These are phyloP conservation scores for Otus sunia DNA, from an alignment of 2,113 vertebrate genomes.

Conservation along the genomic window DNA sequence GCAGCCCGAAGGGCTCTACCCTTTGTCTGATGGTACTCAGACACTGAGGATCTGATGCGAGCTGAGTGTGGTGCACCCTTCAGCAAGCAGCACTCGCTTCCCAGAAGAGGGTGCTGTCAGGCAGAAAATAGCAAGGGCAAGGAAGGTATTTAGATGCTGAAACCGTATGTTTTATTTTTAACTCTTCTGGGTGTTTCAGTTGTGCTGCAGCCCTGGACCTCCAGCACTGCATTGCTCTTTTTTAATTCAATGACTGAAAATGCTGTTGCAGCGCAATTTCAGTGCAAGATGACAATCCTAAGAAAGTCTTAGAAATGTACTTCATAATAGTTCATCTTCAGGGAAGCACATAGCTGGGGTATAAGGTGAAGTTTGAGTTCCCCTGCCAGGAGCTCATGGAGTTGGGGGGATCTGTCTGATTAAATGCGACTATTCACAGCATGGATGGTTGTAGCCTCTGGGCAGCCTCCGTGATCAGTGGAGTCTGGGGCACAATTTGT, in stretches of 20 bases:
- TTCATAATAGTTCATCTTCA: fast-evolving
- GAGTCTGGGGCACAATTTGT: no score
- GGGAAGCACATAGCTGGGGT: neutral
- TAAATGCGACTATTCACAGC: neutral
- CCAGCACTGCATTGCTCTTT: neutral
- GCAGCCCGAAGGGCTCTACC: neutral
- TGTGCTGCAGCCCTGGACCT: neutral
- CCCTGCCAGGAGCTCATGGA: neutral
- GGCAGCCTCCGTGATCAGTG: fast-evolving
- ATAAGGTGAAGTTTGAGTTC: neutral
- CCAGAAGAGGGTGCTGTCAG: conserved; percentile 67
- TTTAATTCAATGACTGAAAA: neutral
- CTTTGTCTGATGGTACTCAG: neutral
- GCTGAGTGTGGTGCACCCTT: neutral
- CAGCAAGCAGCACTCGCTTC: neutral
- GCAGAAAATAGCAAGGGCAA: neutral
- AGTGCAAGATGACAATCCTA: neutral
- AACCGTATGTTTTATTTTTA: fast-evolving
- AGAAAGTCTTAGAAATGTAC: neutral
- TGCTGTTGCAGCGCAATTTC: neutral
- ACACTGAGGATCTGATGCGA: neutral
- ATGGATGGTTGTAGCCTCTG: fast-evolving
- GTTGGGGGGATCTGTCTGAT: no score
- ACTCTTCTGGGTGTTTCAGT: neutral
- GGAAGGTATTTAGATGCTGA: fast-evolving